Evolutionary conservation across 2,888 invertebrate genomes (phyloP).

Genomic region (Tortricodes alternella): DNA sequence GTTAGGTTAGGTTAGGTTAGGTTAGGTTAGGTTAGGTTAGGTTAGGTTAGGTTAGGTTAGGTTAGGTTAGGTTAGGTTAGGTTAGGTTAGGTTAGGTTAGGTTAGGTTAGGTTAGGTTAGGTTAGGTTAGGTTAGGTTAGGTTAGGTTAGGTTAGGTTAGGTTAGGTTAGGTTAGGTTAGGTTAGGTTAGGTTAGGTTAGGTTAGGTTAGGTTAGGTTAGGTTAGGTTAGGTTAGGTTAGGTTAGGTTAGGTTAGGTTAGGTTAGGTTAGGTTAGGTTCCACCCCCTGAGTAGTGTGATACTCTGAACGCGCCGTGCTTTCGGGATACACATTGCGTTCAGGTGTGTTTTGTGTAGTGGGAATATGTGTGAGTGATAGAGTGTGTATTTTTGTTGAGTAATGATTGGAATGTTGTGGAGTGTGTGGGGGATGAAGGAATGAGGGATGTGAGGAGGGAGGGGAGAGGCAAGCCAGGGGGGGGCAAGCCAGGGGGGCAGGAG

Average conservation of each 20-base stretch:
- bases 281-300: too few relatives aligned
- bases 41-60: conserved; percentile 34
- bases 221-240: conserved; percentile 36
- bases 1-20: conserved; percentile 33
- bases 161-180: conserved; percentile 18
- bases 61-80: conserved; percentile 22
- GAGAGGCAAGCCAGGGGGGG: too few relatives aligned
- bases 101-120: conserved; percentile 33
- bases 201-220: conserved; percentile 33
- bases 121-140: conserved; percentile 33
- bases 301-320: too few relatives aligned
- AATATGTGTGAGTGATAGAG: too few relatives aligned
- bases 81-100: conserved; percentile 30
- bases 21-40: conserved; percentile 31
- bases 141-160: conserved; percentile 32
- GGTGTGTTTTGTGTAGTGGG: too few relatives aligned
- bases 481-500: too few relatives aligned
- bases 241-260: conserved; percentile 32
- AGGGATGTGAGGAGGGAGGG: too few relatives aligned
- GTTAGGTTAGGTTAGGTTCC: conserved; percentile 32
- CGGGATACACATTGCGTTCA: too few relatives aligned
- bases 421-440: too few relatives aligned
- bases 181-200: conserved; percentile 29
- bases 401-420: too few relatives aligned
- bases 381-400: too few relatives aligned